Evolutionary conservation across 2,888 invertebrate genomes (phyloP).

Genomic region (Cremastobaeus sp.): DNA sequence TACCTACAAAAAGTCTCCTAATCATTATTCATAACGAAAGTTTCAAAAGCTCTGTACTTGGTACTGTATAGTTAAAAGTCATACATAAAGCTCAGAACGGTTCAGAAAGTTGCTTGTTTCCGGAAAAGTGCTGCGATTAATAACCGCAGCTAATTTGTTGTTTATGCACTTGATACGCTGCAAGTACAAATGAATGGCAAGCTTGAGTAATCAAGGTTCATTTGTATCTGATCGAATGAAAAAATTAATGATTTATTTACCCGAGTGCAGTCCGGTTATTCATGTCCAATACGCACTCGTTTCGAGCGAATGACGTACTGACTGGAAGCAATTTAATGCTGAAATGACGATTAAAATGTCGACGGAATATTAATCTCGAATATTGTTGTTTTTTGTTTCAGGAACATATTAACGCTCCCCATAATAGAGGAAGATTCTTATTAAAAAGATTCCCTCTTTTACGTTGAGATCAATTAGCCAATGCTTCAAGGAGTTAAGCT

Average conservation of each 20-base stretch:
- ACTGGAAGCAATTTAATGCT: too few species aligned
- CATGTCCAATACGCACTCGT: too few species aligned
- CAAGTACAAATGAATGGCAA: too few species aligned
- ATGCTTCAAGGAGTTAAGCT: conserved; percentile 90
- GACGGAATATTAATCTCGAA: neutral
- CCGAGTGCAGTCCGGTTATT: too few species aligned
- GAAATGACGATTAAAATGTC: too few species aligned
- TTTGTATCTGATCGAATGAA: too few species aligned
- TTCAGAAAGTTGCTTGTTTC: neutral
- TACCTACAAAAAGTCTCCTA: conserved; percentile 11
- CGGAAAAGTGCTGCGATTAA: neutral
- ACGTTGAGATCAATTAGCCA: conserved; percentile 94
- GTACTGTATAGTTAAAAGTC: conserved; percentile 11
- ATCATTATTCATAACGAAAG: conserved; percentile 26
- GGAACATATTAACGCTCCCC: conserved; percentile 90
- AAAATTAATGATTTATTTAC: too few species aligned
- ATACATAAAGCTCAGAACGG: conserved; percentile 6
- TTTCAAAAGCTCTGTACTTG: conserved; percentile 16
- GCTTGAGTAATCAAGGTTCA: too few species aligned
- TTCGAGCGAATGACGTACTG: too few species aligned
- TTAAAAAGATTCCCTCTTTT: conserved; percentile 96
- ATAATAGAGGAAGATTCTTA: conserved; percentile 98
- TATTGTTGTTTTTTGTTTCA: conserved; percentile 81
- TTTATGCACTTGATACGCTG: too few species aligned
- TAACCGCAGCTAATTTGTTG: too few species aligned